Evolutionary conservation across 2,113 vertebrate genomes (phyloP).

Genomic region (Neotoma lepida): DNA sequence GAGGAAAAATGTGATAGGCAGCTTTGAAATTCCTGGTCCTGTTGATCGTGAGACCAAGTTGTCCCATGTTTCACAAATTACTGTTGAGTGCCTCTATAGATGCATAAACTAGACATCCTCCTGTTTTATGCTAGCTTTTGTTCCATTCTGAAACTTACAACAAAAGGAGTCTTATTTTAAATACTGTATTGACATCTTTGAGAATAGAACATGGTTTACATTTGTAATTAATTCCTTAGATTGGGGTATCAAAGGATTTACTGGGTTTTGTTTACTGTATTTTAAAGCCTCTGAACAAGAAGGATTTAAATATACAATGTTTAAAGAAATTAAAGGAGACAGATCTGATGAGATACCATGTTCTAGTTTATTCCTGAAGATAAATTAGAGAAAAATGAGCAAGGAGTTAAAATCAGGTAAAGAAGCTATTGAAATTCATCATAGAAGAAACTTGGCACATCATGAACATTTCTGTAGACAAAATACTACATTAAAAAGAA

Average conservation of each 20-base stretch:
- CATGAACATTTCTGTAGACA: background rate
- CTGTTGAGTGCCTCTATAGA: background rate
- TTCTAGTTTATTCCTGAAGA: slow-evolving; percentile 15
- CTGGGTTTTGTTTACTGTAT: background rate
- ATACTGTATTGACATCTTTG: background rate
- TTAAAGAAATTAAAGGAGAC: background rate
- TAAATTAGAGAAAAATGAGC: background rate
- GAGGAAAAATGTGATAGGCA: background rate
- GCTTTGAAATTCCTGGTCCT: slow-evolving; percentile 2
- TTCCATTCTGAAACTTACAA: slow-evolving; percentile 38
- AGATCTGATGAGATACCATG: background rate
- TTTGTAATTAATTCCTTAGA: slow-evolving; percentile 30
- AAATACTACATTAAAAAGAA: background rate
- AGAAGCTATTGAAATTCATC: background rate
- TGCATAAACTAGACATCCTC: background rate
- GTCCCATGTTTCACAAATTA: background rate
- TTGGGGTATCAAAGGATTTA: background rate
- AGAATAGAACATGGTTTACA: background rate
- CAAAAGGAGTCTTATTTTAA: background rate
- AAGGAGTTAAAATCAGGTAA: slow-evolving; percentile 15
- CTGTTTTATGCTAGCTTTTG: background rate
- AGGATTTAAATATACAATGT: slow-evolving; percentile 13
- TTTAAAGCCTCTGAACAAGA: background rate
- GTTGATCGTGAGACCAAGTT: background rate
- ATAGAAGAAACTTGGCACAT: background rate